phyloP scores from a whole-genome alignment of 1,140 invertebrate genomes.

The Microplitis demolitor region DNA sequence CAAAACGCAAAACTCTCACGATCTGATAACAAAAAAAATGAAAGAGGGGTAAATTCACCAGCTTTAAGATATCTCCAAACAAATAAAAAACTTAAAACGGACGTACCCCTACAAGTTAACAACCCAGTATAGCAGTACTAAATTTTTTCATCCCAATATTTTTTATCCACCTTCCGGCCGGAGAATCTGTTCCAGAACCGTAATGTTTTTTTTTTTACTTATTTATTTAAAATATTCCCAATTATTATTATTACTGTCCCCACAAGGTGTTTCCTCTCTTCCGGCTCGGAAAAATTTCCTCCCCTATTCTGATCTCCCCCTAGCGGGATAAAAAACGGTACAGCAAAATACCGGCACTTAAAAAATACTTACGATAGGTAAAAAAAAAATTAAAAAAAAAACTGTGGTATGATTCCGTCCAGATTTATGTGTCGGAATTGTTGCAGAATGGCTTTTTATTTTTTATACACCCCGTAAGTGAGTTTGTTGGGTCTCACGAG shows the following conservation, averaged over 20 bases:
- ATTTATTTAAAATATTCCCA: neutral
- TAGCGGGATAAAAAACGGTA: slow-evolving; percentile 13
- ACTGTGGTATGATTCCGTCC: neutral
- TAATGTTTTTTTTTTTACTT: slow-evolving; percentile 40
- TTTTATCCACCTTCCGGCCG: slow-evolving; percentile 41
- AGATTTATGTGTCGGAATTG: too few relatives aligned
- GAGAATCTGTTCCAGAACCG: slow-evolving; percentile 60
- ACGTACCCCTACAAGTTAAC: slow-evolving; percentile 24
- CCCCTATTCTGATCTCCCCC: slow-evolving; percentile 26
- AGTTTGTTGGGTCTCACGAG: too few relatives aligned
- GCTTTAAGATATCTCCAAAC: too few relatives aligned
- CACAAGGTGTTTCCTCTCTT: slow-evolving; percentile 44
- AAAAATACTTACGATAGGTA: neutral
- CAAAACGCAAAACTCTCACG: too few relatives aligned
- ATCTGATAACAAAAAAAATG: too few relatives aligned
- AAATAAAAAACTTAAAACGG: too few relatives aligned
- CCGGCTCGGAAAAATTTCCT: neutral
- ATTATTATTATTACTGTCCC: slow-evolving; percentile 38
- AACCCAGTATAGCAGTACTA: slow-evolving; percentile 40
- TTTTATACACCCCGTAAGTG: too few relatives aligned
- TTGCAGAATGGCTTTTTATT: too few relatives aligned
- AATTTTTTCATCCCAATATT: slow-evolving; percentile 34
- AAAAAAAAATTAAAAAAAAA: neutral
- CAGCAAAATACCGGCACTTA: neutral
- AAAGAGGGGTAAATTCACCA: too few relatives aligned